A percentile compares a stretch with the other conserved stretches of the same genome.
Conservation (phyloP, 2,888 invertebrate genomes). For the Seira sanloemensis region DNA sequence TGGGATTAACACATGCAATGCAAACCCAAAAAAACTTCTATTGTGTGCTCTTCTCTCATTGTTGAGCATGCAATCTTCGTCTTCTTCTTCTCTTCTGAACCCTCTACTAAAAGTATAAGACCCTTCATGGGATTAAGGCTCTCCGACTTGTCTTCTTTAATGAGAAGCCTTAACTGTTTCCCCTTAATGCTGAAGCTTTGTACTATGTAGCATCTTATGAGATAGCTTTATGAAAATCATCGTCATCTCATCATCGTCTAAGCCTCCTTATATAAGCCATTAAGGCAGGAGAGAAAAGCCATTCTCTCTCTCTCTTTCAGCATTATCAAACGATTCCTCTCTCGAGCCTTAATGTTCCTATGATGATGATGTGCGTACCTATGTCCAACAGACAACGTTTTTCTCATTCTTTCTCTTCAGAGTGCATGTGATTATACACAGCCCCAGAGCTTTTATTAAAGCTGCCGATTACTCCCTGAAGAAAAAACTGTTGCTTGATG, state of each 20-base stretch:
- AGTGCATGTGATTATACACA: neutral
- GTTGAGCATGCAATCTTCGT: conserved; percentile 29
- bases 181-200: too few species aligned
- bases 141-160: neutral
- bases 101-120: neutral
- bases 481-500: neutral
- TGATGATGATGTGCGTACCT: neutral
- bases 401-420: too few species aligned
- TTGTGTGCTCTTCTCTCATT: conserved; percentile 32
- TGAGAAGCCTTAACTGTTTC: neutral
- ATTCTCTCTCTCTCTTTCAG: neutral
- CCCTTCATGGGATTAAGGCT: neutral
- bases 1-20: neutral
- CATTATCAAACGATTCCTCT: neutral
- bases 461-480: too few species aligned
- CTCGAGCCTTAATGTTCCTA: neutral
- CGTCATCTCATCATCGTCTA: neutral
- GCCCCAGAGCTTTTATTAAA: too few species aligned
- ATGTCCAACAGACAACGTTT: neutral
- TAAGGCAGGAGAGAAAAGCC: neutral
- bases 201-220: neutral
- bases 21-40: neutral
- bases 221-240: neutral
- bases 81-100: too few species aligned
- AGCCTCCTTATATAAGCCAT: neutral